Conservation (phyloP, 2,113 vertebrate genomes). For the Melanerpes formicivorus region DNA sequence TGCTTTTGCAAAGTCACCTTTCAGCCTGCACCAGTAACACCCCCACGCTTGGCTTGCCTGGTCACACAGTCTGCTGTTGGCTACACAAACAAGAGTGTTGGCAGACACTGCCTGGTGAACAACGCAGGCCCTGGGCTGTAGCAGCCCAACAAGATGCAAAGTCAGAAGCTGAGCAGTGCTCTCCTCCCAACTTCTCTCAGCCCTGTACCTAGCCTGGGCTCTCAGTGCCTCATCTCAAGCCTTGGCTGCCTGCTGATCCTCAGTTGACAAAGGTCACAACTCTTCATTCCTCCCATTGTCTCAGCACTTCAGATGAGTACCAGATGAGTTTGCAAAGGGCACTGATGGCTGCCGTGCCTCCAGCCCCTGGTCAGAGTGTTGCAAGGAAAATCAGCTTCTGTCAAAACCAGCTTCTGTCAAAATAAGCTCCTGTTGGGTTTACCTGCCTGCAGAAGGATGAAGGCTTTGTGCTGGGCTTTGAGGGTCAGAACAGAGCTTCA, state of each 20-base stretch:
- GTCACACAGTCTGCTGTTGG: accelerated
- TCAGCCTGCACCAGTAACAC: neutral
- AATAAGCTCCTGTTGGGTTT: neutral
- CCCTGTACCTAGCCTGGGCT: neutral
- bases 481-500: neutral
- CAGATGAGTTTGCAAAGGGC: accelerated
- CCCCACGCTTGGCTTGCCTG: neutral
- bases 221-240: neutral
- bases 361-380: neutral
- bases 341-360: accelerated
- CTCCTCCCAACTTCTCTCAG: neutral
- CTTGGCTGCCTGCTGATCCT: neutral
- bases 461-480: neutral
- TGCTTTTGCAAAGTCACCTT: conserved; percentile 2
- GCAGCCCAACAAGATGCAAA: neutral
- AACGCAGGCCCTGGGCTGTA: neutral
- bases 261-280: neutral
- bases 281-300: neutral
- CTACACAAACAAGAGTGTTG: neutral
- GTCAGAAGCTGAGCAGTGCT: neutral
- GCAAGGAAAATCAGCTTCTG: neutral
- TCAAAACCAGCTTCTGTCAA: neutral
- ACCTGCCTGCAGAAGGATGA: neutral
- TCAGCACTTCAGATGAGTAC: neutral
- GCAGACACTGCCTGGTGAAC: neutral